Percentiles rank a stretch among this genome's conserved stretches.
These are phyloP conservation scores for Butorides virescens DNA, from an alignment of 2,113 vertebrate species.

Conservation along the genomic window DNA sequence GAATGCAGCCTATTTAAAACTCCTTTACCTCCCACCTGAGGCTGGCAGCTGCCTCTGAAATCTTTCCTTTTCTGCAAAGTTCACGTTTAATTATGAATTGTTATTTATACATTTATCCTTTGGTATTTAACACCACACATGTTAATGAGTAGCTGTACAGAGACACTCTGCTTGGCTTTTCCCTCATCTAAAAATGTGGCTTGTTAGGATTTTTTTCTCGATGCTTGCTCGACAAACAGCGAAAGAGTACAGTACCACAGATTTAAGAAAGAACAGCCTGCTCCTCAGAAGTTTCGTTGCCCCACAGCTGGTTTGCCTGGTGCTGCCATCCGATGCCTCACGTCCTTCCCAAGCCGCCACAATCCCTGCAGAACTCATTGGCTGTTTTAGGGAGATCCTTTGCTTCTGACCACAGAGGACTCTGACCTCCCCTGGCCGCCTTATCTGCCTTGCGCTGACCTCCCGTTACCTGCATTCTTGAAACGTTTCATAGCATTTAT, in stretches of 20 bases:
- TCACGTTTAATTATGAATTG: neutral
- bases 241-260: neutral
- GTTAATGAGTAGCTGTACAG: neutral
- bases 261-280: neutral
- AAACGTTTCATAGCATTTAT: neutral
- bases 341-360: neutral
- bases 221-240: neutral
- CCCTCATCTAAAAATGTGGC: neutral
- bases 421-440: neutral
- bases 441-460: slow-evolving; percentile 1
- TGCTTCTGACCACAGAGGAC: neutral
- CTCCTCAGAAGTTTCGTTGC: neutral
- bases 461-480: neutral
- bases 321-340: neutral
- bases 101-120: slow-evolving; percentile 48
- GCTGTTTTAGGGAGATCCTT: neutral
- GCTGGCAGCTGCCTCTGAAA: slow-evolving; percentile 32
- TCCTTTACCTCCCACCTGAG: slow-evolving; percentile 34
- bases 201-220: neutral
- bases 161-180: neutral
- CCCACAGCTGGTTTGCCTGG: neutral
- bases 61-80: slow-evolving; percentile 23
- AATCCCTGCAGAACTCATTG: neutral
- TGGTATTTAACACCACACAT: neutral
- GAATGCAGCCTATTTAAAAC: neutral